Evolutionary conservation across 2,113 vertebrate species (phyloP).

Genomic region (Atrichornis clamosus): DNA sequence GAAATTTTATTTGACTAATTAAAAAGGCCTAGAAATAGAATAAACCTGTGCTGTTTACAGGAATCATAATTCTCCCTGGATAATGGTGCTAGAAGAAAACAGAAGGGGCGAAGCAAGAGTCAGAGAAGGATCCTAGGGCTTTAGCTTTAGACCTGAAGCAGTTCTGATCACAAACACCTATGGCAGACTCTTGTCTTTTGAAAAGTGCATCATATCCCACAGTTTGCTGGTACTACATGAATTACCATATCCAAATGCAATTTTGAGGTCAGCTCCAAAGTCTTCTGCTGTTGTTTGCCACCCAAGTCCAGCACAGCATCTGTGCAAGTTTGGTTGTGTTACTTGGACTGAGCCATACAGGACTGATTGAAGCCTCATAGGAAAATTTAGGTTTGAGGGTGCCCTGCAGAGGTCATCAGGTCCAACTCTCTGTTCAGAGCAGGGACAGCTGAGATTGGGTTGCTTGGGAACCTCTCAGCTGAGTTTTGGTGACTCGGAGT

Average conservation of each 20-base stretch:
- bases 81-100: background rate
- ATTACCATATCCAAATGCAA: background rate
- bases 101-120: background rate
- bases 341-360: background rate
- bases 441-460: background rate
- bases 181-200: background rate
- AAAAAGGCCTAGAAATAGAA: conserved; percentile 47
- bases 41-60: background rate
- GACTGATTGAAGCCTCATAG: background rate
- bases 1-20: conserved; percentile 37
- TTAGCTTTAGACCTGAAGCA: background rate
- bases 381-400: background rate
- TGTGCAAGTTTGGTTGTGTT: background rate
- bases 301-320: background rate
- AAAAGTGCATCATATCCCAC: background rate
- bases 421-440: background rate
- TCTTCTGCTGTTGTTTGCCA: background rate
- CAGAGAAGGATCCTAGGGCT: background rate
- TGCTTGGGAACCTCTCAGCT: background rate
- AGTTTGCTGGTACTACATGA: background rate
- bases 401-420: background rate
- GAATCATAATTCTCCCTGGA: background rate
- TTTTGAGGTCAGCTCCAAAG: background rate
- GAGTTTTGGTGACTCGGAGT: background rate
- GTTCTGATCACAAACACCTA: background rate